Base-by-base conservation (phyloP, 2,113 vertebrate species). In the Pholis gunnellus region DNA sequence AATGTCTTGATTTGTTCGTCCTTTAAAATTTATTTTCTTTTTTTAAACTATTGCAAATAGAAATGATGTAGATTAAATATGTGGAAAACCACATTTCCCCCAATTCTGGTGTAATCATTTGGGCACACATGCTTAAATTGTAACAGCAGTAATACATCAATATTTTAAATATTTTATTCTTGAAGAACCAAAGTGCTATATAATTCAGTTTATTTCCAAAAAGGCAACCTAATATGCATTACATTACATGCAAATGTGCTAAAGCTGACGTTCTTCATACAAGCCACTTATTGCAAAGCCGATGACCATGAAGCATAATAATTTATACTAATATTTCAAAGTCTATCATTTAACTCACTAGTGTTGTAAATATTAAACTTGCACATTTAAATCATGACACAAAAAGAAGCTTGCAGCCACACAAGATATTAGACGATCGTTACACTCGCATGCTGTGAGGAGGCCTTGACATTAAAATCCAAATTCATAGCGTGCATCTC, bases 231-330 rank as follows among this genome's bases (percentile, higher is more conserved):
- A 46, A 71, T 72, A 78, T 81, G 70, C 78, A 60, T 81, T 87
- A 84, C 83, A 85, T 83, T 77, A 85, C 84, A 91, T 90, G 75
- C 75, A 86, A 74, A 87, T 64, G 15, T 6, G 72, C 50, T 44
- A 34, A 85, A 90, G 67, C 59, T 36, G n/a, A 83, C 25, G 22
- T 87, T 89, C 75, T 92, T 88, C 81, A 92, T 84, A 87, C 85
- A 88, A 85, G 69, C 72, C 75, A 72, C 64, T 83, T 75, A 72
- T 71, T 78, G 68, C 81, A 84, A 93, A 91, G 76, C 81, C 69
- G 75, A 79, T 61, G 40, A 91, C 64, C 72, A 87, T 15, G 0
- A 88, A 90, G 72, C 82, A 87, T 75, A 93, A 94, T 94, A 94
- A 93, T 87, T 93, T 94, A 94, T 69, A 56, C 25, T 18, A 87